Evolutionary conservation across 1,140 invertebrate species (phyloP).

Genomic region (Eriosoma lanigerum): DNA sequence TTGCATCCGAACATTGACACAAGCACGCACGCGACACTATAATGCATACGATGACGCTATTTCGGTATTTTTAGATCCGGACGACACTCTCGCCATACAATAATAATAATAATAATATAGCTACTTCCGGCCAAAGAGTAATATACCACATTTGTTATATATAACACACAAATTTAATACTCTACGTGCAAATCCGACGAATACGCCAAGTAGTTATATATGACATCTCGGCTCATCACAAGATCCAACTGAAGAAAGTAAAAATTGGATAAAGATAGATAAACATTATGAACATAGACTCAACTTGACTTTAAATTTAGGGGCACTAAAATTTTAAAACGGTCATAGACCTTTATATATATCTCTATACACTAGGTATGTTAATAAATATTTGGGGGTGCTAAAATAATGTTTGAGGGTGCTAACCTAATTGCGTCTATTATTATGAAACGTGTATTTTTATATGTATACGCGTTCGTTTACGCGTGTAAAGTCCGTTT

Average conservation of each 20-base stretch:
- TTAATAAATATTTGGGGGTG: not conserved
- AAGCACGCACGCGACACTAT: not conserved
- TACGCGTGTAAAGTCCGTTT: not conserved
- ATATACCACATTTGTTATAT: not conserved
- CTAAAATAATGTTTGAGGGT: not conserved
- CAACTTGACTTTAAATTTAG: too few species aligned
- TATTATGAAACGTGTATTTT: not conserved
- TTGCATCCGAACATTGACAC: too few species aligned
- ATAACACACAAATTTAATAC: not conserved
- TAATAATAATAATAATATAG: not conserved
- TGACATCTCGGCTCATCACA: not conserved
- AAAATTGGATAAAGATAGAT: not conserved
- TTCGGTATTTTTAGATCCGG: conserved; percentile 38
- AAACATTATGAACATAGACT: too few species aligned
- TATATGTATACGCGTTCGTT: not conserved
- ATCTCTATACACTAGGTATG: too few species aligned
- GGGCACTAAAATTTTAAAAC: too few species aligned
- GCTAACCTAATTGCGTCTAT: not conserved
- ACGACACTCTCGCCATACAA: not conserved
- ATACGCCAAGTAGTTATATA: not conserved
- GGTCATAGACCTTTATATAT: too few species aligned
- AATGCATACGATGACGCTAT: conserved; percentile 18
- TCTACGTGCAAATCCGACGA: not conserved
- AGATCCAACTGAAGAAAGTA: not conserved
- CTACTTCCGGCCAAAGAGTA: conserved; percentile 17